Conservation (phyloP, 2,113 vertebrate species). For the Mola mola region DNA sequence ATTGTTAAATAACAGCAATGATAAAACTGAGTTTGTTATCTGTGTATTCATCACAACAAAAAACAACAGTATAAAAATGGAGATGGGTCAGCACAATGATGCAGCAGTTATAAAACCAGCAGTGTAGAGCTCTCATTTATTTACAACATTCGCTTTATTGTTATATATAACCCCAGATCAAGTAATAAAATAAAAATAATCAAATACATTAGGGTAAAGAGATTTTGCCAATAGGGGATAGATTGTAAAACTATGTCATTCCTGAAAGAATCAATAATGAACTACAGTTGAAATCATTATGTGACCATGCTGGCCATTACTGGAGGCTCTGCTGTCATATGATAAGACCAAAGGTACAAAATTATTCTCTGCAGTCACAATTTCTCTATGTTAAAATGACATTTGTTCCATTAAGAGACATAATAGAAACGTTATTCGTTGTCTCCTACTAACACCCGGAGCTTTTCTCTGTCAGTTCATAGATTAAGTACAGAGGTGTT, state of each 20-base stretch:
- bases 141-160: neutral
- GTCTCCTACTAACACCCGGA: neutral
- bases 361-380: neutral
- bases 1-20: neutral
- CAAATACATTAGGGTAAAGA: neutral
- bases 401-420: neutral
- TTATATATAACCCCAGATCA: neutral
- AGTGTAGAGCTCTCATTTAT: too few relatives aligned
- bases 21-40: neutral
- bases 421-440: neutral
- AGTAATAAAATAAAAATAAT: neutral
- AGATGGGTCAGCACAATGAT: too few relatives aligned
- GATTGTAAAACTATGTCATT: conserved; percentile 21
- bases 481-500: neutral
- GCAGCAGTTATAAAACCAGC: too few relatives aligned
- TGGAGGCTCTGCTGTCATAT: neutral
- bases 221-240: conserved; percentile 7
- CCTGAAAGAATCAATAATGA: conserved; percentile 33
- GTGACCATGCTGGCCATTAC: neutral
- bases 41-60: neutral
- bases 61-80: neutral
- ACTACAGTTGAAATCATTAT: conserved; percentile 21
- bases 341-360: neutral
- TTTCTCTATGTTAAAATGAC: conserved; percentile 1
- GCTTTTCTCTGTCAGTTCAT: neutral